These are phyloP conservation scores for Mus caroli DNA, from an alignment of 2,797 vertebrate species.

Conservation along the genomic window DNA sequence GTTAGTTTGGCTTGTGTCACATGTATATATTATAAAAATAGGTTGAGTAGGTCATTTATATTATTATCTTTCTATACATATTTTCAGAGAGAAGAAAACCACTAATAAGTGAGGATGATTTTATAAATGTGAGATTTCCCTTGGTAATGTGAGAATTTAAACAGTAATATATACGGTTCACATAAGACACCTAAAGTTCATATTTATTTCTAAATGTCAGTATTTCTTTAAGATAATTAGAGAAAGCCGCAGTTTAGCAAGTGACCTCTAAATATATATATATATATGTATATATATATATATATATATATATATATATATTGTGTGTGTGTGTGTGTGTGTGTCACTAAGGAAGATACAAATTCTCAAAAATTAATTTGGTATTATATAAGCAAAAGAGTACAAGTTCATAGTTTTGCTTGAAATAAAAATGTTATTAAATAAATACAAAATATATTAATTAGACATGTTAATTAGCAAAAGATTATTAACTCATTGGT, in stretches of 20 bases:
- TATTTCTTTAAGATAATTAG: conserved; percentile 24
- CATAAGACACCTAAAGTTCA: background rate
- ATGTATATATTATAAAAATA: background rate
- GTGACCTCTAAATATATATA: background rate
- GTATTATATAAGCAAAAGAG: background rate
- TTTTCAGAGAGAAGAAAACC: background rate
- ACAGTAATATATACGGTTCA: background rate
- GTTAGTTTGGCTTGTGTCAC: background rate
- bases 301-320: too few species aligned
- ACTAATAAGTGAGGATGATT: background rate
- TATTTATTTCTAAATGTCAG: conserved; percentile 9
- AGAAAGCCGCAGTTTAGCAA: background rate
- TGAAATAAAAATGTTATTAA: background rate
- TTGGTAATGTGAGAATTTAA: background rate
- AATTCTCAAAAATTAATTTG: conserved; percentile 9
- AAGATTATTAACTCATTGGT: background rate
- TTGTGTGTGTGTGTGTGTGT: too few species aligned
- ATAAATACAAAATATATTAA: background rate
- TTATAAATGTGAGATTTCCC: background rate
- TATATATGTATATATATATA: background rate
- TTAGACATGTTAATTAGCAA: background rate
- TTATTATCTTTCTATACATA: background rate
- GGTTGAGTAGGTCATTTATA: background rate
- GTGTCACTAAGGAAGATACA: background rate
- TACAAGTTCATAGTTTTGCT: background rate